Evolutionary conservation across 2,888 invertebrate species (phyloP).

Genomic region (Desoria tigrina): DNA sequence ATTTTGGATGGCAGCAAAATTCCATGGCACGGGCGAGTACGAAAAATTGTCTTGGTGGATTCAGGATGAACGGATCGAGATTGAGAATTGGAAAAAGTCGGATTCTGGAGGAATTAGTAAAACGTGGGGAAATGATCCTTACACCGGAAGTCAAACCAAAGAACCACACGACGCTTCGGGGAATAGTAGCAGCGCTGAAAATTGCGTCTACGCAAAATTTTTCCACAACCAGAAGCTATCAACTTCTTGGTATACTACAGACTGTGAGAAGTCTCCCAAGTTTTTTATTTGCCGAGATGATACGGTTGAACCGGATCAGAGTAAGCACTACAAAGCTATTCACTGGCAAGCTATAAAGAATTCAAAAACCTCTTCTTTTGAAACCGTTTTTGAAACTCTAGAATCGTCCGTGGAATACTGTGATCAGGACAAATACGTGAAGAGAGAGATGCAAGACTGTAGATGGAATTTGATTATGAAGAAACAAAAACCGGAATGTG

Average conservation of each 20-base stretch:
- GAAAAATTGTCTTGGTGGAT: background rate
- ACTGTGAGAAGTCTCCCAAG: background rate
- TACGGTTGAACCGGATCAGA: background rate
- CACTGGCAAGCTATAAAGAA: too few relatives aligned
- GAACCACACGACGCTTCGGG: background rate
- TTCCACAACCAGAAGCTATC: background rate
- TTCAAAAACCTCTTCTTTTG: too few relatives aligned
- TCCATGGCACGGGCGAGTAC: background rate
- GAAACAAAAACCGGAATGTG: constrained; percentile 9
- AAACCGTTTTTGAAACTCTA: too few relatives aligned
- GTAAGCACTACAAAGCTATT: background rate
- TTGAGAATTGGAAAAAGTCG: background rate
- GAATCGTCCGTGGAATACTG: constrained; percentile 3
- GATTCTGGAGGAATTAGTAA: background rate
- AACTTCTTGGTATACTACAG: background rate
- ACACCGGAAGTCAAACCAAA: background rate
- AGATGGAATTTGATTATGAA: constrained; percentile 13
- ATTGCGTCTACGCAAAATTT: background rate
- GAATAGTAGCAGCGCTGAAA: background rate
- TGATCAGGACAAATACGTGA: background rate
- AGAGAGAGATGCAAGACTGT: constrained; percentile 1
- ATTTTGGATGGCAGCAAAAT: background rate
- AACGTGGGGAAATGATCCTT: background rate
- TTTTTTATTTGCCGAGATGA: constrained; percentile 5
- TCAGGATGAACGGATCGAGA: background rate